Percentiles rank a stretch among this genome's conserved stretches.
Evolutionary conservation across 2,113 vertebrate species (phyloP).

Genomic region (Electrona antarctica): DNA sequence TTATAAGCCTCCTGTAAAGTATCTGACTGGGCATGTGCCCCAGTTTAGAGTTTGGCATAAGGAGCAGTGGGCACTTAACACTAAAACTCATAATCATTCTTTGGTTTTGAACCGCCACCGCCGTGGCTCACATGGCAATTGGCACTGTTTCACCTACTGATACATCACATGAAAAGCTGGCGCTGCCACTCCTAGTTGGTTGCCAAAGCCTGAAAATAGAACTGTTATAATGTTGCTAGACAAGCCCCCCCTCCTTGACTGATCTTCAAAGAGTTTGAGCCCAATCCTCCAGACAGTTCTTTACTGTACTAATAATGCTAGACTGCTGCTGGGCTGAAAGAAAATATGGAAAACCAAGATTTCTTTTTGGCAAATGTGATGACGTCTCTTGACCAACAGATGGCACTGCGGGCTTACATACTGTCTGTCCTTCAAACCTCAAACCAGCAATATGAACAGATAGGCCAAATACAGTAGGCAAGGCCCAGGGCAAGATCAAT

Average conservation of each 20-base stretch:
- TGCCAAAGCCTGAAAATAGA: neutral
- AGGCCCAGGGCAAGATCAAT: too few species aligned
- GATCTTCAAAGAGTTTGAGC: neutral
- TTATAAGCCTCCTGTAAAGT: neutral
- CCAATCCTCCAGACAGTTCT: neutral
- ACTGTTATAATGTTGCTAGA: neutral
- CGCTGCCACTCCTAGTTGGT: too few species aligned
- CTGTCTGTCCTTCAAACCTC: neutral
- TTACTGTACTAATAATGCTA: neutral
- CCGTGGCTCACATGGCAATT: neutral
- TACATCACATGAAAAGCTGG: too few species aligned
- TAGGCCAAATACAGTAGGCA: neutral
- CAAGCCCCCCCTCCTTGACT: neutral
- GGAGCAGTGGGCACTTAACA: neutral
- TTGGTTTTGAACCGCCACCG: slow-evolving; percentile 5
- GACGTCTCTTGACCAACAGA: slow-evolving; percentile 36
- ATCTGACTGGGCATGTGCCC: neutral
- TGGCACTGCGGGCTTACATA: slow-evolving; percentile 15
- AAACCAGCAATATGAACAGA: slow-evolving; percentile 12
- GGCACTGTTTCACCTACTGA: neutral
- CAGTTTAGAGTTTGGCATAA: neutral
- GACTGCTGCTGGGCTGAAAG: too few species aligned
- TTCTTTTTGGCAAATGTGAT: slow-evolving; percentile 6
- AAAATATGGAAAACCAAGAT: too few species aligned
- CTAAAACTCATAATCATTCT: neutral